These are phyloP conservation scores for Gymnodraco acuticeps DNA, from an alignment of 2,797 vertebrate species.

Conservation along the genomic window DNA sequence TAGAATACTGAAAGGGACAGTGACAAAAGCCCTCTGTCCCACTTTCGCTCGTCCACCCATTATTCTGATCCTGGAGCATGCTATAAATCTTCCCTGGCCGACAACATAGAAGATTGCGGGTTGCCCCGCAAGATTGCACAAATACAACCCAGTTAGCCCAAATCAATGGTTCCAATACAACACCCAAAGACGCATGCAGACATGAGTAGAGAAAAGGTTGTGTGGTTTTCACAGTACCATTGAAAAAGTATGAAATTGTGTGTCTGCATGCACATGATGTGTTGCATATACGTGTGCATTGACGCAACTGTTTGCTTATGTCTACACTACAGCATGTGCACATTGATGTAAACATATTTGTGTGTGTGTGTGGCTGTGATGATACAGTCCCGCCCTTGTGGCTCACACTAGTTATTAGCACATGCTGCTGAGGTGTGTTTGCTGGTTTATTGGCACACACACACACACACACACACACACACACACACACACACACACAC, in stretches of 20 bases:
- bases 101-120: conserved; percentile 81
- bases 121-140: conserved; percentile 68
- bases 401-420: conserved; percentile 36
- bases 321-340: background rate
- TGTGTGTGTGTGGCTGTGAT: conserved; percentile 16
- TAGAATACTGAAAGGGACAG: conserved; percentile 20
- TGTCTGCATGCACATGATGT: conserved; percentile 18
- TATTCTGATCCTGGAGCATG: conserved; percentile 75
- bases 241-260: conserved; percentile 14
- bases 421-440: conserved; percentile 42
- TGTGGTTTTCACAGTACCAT: background rate
- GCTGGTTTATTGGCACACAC: conserved; percentile 30
- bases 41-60: conserved; percentile 65
- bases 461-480: background rate
- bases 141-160: conserved; percentile 71
- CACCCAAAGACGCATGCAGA: conserved; percentile 21
- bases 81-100: conserved; percentile 78
- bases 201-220: conserved; percentile 24
- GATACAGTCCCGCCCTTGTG: conserved; percentile 17
- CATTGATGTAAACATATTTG: no score
- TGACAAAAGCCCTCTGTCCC: conserved; percentile 37
- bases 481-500: conserved; percentile 5
- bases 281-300: conserved; percentile 6
- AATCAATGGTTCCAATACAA: conserved; percentile 76
- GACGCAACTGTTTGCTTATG: conserved; percentile 1